Conservation (phyloP, 2,113 vertebrate species). For the Nanger granti region DNA sequence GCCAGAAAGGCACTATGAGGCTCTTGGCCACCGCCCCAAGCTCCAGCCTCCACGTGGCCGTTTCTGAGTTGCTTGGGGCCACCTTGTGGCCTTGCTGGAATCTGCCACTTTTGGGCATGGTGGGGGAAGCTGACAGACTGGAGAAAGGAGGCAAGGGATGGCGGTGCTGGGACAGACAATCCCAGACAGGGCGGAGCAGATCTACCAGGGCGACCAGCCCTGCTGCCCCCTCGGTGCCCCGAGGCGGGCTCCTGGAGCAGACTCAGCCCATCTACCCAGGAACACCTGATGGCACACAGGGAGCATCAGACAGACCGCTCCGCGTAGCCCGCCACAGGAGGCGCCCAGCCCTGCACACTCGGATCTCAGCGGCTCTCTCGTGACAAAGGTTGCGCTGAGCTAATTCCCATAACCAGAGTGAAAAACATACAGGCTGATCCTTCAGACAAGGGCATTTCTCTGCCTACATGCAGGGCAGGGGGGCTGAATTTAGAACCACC, state of each 20-base stretch:
- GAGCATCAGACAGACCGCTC: neutral
- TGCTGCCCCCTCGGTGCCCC: neutral
- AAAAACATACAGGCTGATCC: neutral
- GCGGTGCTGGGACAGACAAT: neutral
- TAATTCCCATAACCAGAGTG: neutral
- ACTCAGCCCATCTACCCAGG: neutral
- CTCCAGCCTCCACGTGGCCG: neutral
- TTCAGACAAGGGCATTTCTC: neutral
- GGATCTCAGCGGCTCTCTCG: neutral
- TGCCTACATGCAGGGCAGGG: neutral
- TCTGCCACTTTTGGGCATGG: neutral
- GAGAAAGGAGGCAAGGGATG: neutral
- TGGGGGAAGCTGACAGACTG: neutral
- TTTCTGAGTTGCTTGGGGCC: neutral
- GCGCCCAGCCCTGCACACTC: neutral
- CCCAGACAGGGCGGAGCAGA: neutral
- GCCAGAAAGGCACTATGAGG: neutral
- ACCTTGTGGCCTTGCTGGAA: slow-evolving; percentile 31
- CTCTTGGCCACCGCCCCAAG: rapidly evolving
- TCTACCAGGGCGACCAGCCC: neutral
- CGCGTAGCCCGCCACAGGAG: rapidly evolving
- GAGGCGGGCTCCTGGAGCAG: neutral
- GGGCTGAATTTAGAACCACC: neutral
- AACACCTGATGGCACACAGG: neutral
- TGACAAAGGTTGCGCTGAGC: neutral